Percentiles rank a stretch among this genome's conserved stretches.
phyloP scores from a whole-genome alignment of 2,113 vertebrate species.

The Monarcha castaneiventris region DNA sequence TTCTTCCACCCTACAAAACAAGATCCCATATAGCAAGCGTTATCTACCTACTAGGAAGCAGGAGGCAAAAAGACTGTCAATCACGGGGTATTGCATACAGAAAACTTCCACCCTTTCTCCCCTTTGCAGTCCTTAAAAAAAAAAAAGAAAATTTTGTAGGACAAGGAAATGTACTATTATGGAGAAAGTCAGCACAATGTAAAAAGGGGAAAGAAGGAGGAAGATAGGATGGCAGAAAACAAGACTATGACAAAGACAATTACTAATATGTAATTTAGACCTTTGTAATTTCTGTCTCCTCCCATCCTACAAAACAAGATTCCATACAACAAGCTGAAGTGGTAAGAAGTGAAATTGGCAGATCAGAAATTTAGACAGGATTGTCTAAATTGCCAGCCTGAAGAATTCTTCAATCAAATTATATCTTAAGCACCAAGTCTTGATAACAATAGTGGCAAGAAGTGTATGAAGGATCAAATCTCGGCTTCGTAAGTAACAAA shows the following conservation, averaged over 20 bases:
- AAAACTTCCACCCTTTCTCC: conserved; percentile 47
- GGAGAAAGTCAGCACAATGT: neutral
- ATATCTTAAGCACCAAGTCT: neutral
- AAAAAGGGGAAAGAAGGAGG: conserved; percentile 1
- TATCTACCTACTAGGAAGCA: conserved; percentile 72
- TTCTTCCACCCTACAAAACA: conserved; percentile 74
- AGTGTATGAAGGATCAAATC: neutral
- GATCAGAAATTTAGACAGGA: neutral
- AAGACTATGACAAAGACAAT: conserved; percentile 8
- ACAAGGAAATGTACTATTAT: neutral
- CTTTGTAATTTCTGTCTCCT: neutral
- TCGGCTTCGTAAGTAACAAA: neutral
- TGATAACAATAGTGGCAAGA: neutral
- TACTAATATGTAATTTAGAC: neutral
- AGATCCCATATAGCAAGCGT: conserved; percentile 72
- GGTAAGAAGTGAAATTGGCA: neutral
- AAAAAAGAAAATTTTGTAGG: neutral
- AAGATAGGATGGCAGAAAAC: conserved; percentile 10
- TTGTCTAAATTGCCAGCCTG: neutral
- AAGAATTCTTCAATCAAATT: neutral
- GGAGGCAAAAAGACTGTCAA: conserved; percentile 62
- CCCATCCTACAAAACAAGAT: neutral
- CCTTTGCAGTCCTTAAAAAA: neutral
- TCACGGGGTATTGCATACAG: conserved; percentile 44
- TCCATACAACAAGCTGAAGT: neutral